A percentile compares a stretch with the other conserved stretches of the same genome.
Conservation (phyloP, 2,797 vertebrate genomes). For the Rhodeus uyekii region DNA sequence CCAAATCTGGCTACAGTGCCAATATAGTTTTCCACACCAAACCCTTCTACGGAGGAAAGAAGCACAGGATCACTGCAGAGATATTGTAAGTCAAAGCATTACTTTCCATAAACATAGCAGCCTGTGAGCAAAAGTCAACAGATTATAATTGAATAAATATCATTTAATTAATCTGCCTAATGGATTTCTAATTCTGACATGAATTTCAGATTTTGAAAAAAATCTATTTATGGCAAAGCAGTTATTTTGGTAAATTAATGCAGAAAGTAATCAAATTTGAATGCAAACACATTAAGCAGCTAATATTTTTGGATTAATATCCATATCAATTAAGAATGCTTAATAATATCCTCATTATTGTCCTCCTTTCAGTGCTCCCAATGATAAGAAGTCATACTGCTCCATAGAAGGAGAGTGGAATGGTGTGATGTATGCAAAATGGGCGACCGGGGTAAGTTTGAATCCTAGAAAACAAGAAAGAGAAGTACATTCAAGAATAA, state of each 20-base stretch:
- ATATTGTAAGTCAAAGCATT: constrained; percentile 85
- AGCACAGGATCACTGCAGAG: constrained; percentile 96
- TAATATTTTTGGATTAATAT: background rate
- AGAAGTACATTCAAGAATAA: background rate
- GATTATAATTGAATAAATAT: background rate
- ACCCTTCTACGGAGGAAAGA: constrained; percentile 98
- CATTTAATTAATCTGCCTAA: background rate
- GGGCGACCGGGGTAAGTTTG: constrained; percentile 89
- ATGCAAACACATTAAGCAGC: background rate
- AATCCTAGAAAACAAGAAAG: background rate
- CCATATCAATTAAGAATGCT: background rate
- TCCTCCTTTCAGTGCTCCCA: constrained; percentile 82
- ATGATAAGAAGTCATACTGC: constrained; percentile 97
- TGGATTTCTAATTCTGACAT: background rate
- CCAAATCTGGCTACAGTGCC: constrained; percentile 94
- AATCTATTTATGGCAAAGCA: background rate
- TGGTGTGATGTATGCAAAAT: constrained; percentile 96
- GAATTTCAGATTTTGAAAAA: background rate
- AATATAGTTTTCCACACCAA: constrained; percentile 97
- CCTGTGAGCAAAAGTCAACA: background rate
- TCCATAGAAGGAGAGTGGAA: constrained; percentile 99
- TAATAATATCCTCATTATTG: background rate
- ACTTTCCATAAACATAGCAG: background rate
- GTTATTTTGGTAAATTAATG: background rate
- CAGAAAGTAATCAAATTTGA: background rate